phyloP scores from a whole-genome alignment of 2,888 invertebrate genomes.

The Lissocephala sabroskyi region DNA sequence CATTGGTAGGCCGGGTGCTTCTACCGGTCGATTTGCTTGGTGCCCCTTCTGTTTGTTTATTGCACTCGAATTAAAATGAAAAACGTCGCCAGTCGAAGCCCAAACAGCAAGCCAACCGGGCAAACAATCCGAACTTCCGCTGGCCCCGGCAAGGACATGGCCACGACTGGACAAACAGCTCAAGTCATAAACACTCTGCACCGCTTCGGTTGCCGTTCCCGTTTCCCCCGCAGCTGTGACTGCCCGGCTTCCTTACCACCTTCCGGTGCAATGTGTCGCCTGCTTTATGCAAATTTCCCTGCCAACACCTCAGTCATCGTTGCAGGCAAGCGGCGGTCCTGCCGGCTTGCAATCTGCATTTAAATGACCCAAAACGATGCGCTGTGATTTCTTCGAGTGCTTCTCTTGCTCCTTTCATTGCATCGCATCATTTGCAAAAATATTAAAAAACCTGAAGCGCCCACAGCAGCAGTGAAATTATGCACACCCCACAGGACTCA shows the following conservation, averaged over 20 bases:
- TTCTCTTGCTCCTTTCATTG: constrained; percentile 10
- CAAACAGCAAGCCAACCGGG: too few species aligned
- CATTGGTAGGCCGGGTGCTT: constrained; percentile 41
- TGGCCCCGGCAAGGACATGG: constrained; percentile 28
- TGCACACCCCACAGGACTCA: too few species aligned
- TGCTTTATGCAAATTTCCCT: constrained; percentile 56
- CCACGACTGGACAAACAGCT: constrained; percentile 36
- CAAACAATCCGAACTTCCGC: constrained; percentile 22
- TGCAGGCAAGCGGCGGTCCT: constrained; percentile 7
- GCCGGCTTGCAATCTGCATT: constrained; percentile 60
- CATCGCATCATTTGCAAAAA: constrained; percentile 56
- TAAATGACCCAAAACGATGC: constrained; percentile 49
- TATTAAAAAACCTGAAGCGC: constrained; percentile 27
- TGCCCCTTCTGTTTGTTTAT: constrained; percentile 38
- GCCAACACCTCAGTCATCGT: not conserved
- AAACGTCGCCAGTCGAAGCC: not conserved
- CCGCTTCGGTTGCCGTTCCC: constrained; percentile 38
- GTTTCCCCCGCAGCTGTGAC: not conserved
- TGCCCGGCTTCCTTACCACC: too few species aligned
- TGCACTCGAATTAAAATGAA: constrained; percentile 40
- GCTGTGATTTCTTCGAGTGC: constrained; percentile 41
- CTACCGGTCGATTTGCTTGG: constrained; percentile 34
- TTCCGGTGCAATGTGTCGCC: constrained; percentile 62
- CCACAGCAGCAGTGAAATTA: constrained; percentile 12
- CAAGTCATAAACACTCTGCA: constrained; percentile 54